Conservation (phyloP, 2,888 invertebrate species). For the Drosophila acutilabella region DNA sequence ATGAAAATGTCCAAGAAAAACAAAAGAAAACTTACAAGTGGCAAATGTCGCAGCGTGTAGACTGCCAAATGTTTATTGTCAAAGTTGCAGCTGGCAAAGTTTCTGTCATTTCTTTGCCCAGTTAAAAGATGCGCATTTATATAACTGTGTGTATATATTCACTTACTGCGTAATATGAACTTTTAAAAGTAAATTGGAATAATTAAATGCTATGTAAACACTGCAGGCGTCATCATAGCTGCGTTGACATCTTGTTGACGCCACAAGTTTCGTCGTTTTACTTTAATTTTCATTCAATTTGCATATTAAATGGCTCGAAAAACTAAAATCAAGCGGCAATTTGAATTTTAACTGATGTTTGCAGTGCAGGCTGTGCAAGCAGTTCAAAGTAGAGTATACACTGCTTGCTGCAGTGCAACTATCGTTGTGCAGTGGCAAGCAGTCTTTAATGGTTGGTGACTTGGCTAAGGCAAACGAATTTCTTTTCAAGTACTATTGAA, state of each 20-base stretch:
- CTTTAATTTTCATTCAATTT: slow-evolving; percentile 42
- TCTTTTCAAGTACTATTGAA: too few species aligned
- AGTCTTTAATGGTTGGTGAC: slow-evolving; percentile 20
- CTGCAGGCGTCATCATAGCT: slow-evolving; percentile 27
- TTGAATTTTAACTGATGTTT: slow-evolving; percentile 15
- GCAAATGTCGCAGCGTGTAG: slow-evolving; percentile 58
- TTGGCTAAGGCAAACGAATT: slow-evolving; percentile 14
- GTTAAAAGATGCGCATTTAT: slow-evolving; percentile 41
- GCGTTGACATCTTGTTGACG: slow-evolving; percentile 41
- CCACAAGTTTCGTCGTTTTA: slow-evolving; percentile 29
- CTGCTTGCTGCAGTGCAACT: slow-evolving; percentile 8
- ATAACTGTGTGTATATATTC: slow-evolving; percentile 20
- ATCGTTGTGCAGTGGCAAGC: slow-evolving; percentile 1
- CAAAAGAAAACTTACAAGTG: slow-evolving; percentile 49
- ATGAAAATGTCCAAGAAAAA: slow-evolving; percentile 49
- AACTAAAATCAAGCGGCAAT: slow-evolving; percentile 9
- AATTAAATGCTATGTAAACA: slow-evolving; percentile 24
- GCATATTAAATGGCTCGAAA: slow-evolving; percentile 37
- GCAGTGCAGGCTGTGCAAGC: slow-evolving; percentile 13
- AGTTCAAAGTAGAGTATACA: background rate
- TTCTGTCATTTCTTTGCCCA: slow-evolving; percentile 40
- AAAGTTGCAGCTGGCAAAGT: slow-evolving; percentile 49
- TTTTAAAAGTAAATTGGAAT: slow-evolving; percentile 22
- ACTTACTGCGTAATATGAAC: slow-evolving; percentile 14
- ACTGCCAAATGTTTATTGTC: slow-evolving; percentile 75